Base-by-base conservation (phyloP, 2,797 vertebrate species). In the Fundulus diaphanus region DNA sequence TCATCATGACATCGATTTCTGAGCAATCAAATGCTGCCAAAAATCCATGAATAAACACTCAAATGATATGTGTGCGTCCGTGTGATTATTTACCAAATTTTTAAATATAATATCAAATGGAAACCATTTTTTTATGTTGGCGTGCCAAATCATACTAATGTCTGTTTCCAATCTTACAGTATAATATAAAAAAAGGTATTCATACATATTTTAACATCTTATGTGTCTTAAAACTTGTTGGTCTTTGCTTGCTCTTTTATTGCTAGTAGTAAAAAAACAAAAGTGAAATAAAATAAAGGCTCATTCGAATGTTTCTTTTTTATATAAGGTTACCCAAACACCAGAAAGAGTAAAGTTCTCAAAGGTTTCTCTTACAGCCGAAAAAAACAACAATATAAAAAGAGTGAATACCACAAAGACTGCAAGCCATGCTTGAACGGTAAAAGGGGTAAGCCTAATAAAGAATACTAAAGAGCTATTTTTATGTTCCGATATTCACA, bases 31-130 rank as follows among this genome's bases (percentile, higher is more conserved):
- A 20, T 44, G 70, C 70, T 68, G 59, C 61, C 35, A 74, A 33
- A 63, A 61, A 71, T 40, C 24, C 2, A 61, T 15, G 1, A 75
- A 85, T 85, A 80, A 85, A 82, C 24, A 57, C 27, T 70, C 22
- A 46, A 56, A 54, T 69, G 9, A 61, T 42, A 37, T 40, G 15
- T 11, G 63, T 63, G 69, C 70, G n/a, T 78, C 12, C 67, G 52
- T 27, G 42, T 46, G 35, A 35, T 73, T 71, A 18, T 56, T 57
- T 13, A 35, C 20, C 16, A 18, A 7, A 52, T 24, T 52, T 52
- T 52, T 52, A 24, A 52, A 52, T 52, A n/a, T n/a, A 24, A n/a
- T 52, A 11, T 52, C 22, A 52, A n/a, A 52, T n/a, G 2, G 22
- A 24, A 20, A 48, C 46, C 16, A 15, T 16, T 18, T 3, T 18